Evolutionary conservation across 2,797 vertebrate species (phyloP).

Genomic region (Typhlichthys eigenmanni): DNA sequence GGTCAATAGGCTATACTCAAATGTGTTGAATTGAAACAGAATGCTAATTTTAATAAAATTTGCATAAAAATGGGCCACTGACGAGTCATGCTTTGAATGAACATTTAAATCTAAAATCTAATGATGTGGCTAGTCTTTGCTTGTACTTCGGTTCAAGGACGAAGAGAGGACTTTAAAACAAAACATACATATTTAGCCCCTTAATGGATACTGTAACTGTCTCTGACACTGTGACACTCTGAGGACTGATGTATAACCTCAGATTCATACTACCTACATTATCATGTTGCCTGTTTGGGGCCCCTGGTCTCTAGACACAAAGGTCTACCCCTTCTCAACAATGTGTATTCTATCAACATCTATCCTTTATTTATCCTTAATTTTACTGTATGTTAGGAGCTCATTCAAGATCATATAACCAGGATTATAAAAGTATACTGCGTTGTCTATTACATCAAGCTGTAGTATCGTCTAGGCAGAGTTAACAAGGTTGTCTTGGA

Average conservation of each 20-base stretch:
- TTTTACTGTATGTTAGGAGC: not conserved
- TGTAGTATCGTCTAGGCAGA: not conserved
- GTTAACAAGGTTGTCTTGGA: conserved; percentile 15
- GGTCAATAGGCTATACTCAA: not conserved
- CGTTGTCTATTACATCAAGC: conserved; percentile 8
- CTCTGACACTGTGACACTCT: not conserved
- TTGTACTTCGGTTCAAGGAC: not conserved
- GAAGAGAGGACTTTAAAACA: not conserved
- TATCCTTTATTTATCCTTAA: no score
- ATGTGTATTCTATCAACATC: no score
- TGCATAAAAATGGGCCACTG: not conserved
- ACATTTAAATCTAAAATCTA: not conserved
- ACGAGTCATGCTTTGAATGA: not conserved
- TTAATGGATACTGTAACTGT: not conserved
- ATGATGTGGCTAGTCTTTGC: not conserved
- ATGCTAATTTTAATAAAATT: not conserved
- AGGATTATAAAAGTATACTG: conserved; percentile 12
- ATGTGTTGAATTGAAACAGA: not conserved
- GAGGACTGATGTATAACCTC: no score
- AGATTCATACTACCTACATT: no score
- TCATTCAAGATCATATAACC: conserved; percentile 1
- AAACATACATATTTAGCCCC: not conserved
- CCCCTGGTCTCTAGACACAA: no score
- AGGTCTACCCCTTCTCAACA: no score
- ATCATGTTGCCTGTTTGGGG: no score